Base-by-base conservation (phyloP, 2,113 vertebrate species). In the Chinchilla lanigera region DNA sequence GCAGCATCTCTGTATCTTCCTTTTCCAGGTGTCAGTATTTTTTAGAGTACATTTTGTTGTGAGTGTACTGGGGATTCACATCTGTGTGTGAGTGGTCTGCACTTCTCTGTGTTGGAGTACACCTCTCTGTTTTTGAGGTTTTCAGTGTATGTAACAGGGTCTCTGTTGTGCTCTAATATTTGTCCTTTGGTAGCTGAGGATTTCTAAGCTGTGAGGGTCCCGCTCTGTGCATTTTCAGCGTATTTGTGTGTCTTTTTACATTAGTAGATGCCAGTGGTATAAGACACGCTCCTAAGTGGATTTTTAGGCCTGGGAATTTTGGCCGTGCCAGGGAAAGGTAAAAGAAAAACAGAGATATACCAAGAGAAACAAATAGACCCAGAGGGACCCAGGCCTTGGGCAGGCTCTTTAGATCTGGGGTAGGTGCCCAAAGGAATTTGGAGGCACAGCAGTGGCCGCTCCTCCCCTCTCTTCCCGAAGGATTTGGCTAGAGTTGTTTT, bases 401-500 rank as follows among this genome's bases (percentile, higher is more conserved):
- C 5, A 0, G 50, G n/a, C 52, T 65, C 38, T 16, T 58, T 92
- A 93, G 78, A 80, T 86, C 44, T 80, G 56, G 44, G 71, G 69
- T 7, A 0, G 50, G 44, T 33, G 28, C 17, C 28, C 5, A 91
- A 58, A 94, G 83, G 78, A 85, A 80, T 83, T 88, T 1, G 1
- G 80, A 89, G 71, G 38, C 7, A 1, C 77, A 44, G 14, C 26
- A 4, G 41, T 82, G 30, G 94, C 81, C 63, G 7, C 67, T 22
- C 73, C 73, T 75, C 73, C 24, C 41, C 24, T 38, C 17, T 4
- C 35, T 26, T 24, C 3, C 1, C 0, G 5, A 22, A 65, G n/a
- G 56, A 90, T 92, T 89, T 87, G 41, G 54, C 81, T 71, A 4
- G 7, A 94, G 52, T 77, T 83, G 60, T 84, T 97, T 96, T 95